These are phyloP conservation scores for Graptemys geographica DNA, from an alignment of 2,797 vertebrate genomes.

Conservation along the genomic window DNA sequence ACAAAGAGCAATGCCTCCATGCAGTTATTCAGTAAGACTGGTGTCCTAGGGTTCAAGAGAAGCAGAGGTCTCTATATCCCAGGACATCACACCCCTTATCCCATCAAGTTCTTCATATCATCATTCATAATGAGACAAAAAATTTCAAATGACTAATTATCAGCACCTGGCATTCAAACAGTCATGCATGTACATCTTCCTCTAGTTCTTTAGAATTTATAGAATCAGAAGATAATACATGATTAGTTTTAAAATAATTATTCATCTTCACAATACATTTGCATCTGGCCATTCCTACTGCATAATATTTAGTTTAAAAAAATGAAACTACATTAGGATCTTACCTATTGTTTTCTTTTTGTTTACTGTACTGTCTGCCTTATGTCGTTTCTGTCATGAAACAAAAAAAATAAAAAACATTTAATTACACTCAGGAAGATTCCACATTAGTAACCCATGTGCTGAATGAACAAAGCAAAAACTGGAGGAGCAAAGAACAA, in stretches of 20 bases:
- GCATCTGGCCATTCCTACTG: neutral
- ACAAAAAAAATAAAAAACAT: conserved; percentile 37
- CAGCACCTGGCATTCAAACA: neutral
- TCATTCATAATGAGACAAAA: neutral
- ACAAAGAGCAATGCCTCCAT: neutral
- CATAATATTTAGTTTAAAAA: neutral
- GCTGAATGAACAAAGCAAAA: neutral
- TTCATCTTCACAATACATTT: neutral
- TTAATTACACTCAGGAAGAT: conserved; percentile 11
- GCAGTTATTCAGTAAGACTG: neutral
- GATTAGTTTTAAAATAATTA: neutral
- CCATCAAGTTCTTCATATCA: neutral
- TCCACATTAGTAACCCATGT: neutral
- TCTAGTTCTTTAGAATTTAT: neutral
- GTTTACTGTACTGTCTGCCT: conserved; percentile 98
- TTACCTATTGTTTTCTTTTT: conserved; percentile 99
- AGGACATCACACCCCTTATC: neutral
- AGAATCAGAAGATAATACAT: neutral
- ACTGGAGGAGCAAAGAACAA: neutral
- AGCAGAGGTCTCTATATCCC: neutral
- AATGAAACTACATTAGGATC: neutral
- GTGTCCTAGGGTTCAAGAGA: neutral
- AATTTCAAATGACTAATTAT: neutral
- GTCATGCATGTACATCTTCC: neutral
- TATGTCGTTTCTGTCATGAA: conserved; percentile 93